phyloP scores from a whole-genome alignment of 2,888 invertebrate genomes.

The Cheilosia grossa region DNA sequence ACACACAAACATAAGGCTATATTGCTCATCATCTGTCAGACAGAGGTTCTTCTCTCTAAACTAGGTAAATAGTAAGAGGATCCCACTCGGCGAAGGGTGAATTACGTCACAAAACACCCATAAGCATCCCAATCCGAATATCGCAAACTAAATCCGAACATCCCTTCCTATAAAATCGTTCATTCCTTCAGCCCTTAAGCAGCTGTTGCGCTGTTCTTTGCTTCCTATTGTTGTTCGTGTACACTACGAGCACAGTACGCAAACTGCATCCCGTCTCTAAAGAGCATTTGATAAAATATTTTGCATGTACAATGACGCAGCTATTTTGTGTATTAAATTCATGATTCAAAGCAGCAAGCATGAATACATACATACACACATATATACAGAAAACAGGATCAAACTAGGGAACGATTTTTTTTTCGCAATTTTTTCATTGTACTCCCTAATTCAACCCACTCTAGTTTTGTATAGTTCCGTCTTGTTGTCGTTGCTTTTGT shows the following conservation, averaged over 20 bases:
- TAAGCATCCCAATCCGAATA: slow-evolving; percentile 16
- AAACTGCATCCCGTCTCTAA: slow-evolving; percentile 24
- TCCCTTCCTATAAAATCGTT: slow-evolving; percentile 24
- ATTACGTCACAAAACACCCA: slow-evolving; percentile 49
- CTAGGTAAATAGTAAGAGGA: slow-evolving; percentile 37
- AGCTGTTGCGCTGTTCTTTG: slow-evolving; percentile 70
- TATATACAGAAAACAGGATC: slow-evolving; percentile 40
- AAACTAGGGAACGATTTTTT: slow-evolving; percentile 38
- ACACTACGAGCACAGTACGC: background rate
- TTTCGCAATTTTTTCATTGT: background rate
- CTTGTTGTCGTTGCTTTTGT: slow-evolving; percentile 42
- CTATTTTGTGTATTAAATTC: slow-evolving; percentile 74
- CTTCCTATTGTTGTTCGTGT: slow-evolving; percentile 56
- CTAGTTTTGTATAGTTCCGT: slow-evolving; percentile 14
- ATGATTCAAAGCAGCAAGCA: slow-evolving; percentile 56
- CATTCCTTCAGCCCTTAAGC: slow-evolving; percentile 67
- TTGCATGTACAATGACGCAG: slow-evolving; percentile 70
- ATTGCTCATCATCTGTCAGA: slow-evolving; percentile 67
- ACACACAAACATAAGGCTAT: slow-evolving; percentile 66
- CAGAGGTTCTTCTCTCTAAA: slow-evolving; percentile 21
- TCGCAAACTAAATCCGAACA: slow-evolving; percentile 5
- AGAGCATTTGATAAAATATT: slow-evolving; percentile 67
- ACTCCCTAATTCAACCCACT: slow-evolving; percentile 4
- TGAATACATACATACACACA: slow-evolving; percentile 7
- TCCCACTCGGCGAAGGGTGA: slow-evolving; percentile 7